Conservation (phyloP, 2,797 vertebrate species). For the Luscinia megarhynchos region DNA sequence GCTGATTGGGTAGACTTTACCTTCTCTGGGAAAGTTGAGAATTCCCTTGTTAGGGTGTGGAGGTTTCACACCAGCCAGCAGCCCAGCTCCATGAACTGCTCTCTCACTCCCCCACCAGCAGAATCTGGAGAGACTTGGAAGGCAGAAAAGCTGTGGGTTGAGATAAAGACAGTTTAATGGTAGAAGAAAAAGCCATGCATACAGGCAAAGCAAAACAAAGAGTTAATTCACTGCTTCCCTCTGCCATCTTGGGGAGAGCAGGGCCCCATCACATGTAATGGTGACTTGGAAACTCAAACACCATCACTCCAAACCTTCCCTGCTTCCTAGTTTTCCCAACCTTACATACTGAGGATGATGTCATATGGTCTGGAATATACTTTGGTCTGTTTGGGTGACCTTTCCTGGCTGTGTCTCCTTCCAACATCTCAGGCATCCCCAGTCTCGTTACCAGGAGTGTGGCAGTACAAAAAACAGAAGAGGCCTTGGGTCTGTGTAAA, state of each 20-base stretch:
- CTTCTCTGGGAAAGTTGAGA: not conserved
- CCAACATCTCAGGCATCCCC: not conserved
- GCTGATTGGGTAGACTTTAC: not conserved
- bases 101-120: rapidly evolving
- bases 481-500: not conserved
- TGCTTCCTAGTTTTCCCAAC: not conserved
- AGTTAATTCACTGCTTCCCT: not conserved
- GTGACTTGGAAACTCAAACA: not conserved
- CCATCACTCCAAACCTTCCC: not conserved
- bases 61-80: not conserved
- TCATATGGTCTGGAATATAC: not conserved
- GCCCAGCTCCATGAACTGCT: not conserved
- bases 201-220: not conserved
- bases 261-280: no score
- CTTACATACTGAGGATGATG: not conserved
- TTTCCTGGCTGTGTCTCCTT: not conserved
- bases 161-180: not conserved
- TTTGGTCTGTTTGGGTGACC: not conserved
- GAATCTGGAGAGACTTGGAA: not conserved
- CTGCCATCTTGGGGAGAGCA: not conserved
- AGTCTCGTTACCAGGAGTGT: not conserved
- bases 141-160: not conserved
- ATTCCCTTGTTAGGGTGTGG: not conserved
- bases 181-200: not conserved
- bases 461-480: not conserved